Evolutionary conservation across 2,113 vertebrate genomes (phyloP).

Genomic region (Apodemus speciosus): DNA sequence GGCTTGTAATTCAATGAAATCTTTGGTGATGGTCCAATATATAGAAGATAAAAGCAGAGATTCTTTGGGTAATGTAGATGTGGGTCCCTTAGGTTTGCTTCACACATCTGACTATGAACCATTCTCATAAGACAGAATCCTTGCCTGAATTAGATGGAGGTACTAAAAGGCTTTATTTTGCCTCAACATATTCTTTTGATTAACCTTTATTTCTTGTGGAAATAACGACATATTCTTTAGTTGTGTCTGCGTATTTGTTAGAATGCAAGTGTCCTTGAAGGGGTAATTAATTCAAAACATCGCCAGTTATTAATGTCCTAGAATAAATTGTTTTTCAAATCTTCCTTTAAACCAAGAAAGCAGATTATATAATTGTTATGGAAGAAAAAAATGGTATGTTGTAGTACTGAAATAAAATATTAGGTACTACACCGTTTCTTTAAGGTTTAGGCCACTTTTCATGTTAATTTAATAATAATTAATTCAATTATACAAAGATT

Average conservation of each 20-base stretch:
- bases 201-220: conserved; percentile 17
- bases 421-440: neutral
- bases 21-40: neutral
- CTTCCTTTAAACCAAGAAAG: conserved; percentile 24
- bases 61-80: neutral
- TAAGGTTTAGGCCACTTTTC: neutral
- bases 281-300: conserved; percentile 29
- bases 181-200: neutral
- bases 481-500: neutral
- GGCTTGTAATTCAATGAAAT: conserved; percentile 5
- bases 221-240: conserved; percentile 40
- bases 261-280: conserved; percentile 36
- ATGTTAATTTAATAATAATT: neutral
- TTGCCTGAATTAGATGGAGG: neutral
- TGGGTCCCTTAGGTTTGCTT: neutral
- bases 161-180: neutral
- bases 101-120: neutral
- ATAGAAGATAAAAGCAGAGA: neutral
- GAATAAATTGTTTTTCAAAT: conserved; percentile 11
- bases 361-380: neutral
- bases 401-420: conserved; percentile 7
- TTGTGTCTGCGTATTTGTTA: conserved; percentile 19
- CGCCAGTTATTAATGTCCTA: neutral
- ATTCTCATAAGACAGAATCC: neutral
- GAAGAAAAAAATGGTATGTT: neutral